phyloP scores from a whole-genome alignment of 2,888 invertebrate genomes.

The Smittia sp. region DNA sequence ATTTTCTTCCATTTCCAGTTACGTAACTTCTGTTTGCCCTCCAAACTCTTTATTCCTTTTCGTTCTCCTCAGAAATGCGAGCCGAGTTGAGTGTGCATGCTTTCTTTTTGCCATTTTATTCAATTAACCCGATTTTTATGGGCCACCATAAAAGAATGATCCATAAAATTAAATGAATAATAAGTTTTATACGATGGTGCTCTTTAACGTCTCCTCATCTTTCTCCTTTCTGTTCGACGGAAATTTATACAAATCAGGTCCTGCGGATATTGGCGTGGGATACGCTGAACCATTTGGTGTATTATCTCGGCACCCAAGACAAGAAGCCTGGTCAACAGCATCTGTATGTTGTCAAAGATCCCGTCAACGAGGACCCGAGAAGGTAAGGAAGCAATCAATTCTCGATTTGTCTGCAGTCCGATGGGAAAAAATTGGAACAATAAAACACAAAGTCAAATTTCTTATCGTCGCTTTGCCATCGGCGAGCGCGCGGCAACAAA shows the following conservation, averaged over 20 bases:
- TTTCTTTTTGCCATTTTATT: slow-evolving; percentile 31
- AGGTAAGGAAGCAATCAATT: slow-evolving; percentile 53
- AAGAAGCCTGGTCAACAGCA: slow-evolving; percentile 82
- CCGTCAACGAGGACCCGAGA: slow-evolving; percentile 64
- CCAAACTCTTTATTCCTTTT: not conserved
- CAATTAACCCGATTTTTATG: slow-evolving; percentile 35
- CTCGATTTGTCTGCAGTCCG: not conserved
- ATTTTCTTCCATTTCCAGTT: too few relatives aligned
- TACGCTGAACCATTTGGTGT: slow-evolving; percentile 76
- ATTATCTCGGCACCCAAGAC: slow-evolving; percentile 74
- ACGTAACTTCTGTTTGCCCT: too few relatives aligned
- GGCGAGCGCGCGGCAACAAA: not conserved
- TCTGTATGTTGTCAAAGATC: slow-evolving; percentile 80
- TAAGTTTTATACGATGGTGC: slow-evolving; percentile 18
- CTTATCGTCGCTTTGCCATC: not conserved
- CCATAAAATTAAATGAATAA: slow-evolving; percentile 38
- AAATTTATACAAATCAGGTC: slow-evolving; percentile 46
- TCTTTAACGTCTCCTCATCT: not conserved
- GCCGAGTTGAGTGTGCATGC: slow-evolving; percentile 23
- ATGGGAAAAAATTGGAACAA: not conserved
- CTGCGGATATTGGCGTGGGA: slow-evolving; percentile 80
- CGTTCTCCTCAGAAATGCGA: not conserved
- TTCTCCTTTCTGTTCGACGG: not conserved
- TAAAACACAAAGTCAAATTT: not conserved
- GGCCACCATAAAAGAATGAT: slow-evolving; percentile 30